Base-by-base conservation (phyloP, 2,797 vertebrate genomes). In the Pogonophryne albipinna region DNA sequence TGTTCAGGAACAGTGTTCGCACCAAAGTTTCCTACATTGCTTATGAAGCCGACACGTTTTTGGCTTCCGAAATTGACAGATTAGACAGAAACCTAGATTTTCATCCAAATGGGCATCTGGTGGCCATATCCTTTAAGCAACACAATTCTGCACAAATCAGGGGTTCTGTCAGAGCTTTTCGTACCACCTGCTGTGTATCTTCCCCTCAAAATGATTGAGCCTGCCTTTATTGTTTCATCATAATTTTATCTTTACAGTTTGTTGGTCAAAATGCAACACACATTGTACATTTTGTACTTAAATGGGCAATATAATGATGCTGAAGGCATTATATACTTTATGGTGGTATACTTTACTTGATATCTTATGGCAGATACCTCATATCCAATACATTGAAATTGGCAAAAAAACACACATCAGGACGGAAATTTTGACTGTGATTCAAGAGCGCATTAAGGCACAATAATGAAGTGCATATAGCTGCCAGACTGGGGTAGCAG, bases 21-120 rank as follows among this genome's bases (percentile, higher is more conserved):
- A 78, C 80, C 82, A 88, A 92, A 93, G 90, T 93, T 93, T 92
- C 78, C 78, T 68, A 81, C 87, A 66, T 81, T 76, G 87, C 89
- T 88, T 71, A 66, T 84, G 89, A 89, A 86, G 84, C 90, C 85
- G 92, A 91, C 85, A 89, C 79, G 91, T 93, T 92, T 91, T 93
- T 93, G 91, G 93, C 91, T 90, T 90, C 86, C 57, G 71, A 87
- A 91, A 93, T 90, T 91, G 89, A 95, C 91, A 93, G 90, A 91
- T 93, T 93, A 94, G 93, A 94, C 93, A 92, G 90, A 92, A 94
- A 95, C 91, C 93, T 94, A 92, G 91, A 94, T 93, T 95, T 95
- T 95, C 92, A 94, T 96, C 95, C 95, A 96, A 95, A 95, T 95
- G 94, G 95, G 94, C 95, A 96, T 96, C 95, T 96, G 95, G 95